phyloP scores from a whole-genome alignment of 2,888 invertebrate genomes.

The Seira ritae region DNA sequence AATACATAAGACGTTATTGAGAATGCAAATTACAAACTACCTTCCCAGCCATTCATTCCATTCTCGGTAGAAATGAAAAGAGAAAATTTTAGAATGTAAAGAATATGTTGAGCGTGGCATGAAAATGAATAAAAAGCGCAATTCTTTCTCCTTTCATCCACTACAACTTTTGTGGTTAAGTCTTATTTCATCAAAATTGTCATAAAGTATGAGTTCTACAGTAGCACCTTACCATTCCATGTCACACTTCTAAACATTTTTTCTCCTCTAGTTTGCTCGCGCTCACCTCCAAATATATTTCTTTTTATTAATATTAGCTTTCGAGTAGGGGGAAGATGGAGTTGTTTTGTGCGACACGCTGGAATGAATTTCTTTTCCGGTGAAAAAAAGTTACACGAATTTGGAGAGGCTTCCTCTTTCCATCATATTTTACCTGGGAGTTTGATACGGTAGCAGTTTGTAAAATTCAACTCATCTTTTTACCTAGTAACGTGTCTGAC shows the following conservation, averaged over 20 bases:
- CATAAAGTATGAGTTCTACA: slow-evolving; percentile 49
- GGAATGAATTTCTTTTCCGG: background rate
- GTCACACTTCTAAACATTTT: background rate
- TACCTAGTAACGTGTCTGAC: no score
- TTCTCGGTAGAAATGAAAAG: slow-evolving; percentile 1
- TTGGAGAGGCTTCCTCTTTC: background rate
- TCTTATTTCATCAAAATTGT: slow-evolving; percentile 43
- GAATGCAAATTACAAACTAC: slow-evolving; percentile 50
- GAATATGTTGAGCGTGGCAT: background rate
- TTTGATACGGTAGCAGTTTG: no score
- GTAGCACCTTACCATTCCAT: slow-evolving; percentile 9
- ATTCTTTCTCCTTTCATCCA: slow-evolving; percentile 13
- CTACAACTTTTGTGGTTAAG: slow-evolving; percentile 4
- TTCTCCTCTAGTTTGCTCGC: background rate
- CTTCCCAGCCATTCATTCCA: background rate
- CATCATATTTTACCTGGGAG: no score
- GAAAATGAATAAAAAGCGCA: background rate
- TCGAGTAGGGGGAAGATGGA: background rate
- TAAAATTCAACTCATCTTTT: no score
- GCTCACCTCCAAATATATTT: background rate
- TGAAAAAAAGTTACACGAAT: slow-evolving; percentile 1
- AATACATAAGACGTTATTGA: slow-evolving; percentile 41
- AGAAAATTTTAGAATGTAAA: background rate
- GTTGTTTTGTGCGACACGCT: background rate
- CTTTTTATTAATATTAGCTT: slow-evolving; percentile 8